Evolutionary conservation across 2,888 invertebrate genomes (phyloP).

Genomic region (Limnephilus lunatus): DNA sequence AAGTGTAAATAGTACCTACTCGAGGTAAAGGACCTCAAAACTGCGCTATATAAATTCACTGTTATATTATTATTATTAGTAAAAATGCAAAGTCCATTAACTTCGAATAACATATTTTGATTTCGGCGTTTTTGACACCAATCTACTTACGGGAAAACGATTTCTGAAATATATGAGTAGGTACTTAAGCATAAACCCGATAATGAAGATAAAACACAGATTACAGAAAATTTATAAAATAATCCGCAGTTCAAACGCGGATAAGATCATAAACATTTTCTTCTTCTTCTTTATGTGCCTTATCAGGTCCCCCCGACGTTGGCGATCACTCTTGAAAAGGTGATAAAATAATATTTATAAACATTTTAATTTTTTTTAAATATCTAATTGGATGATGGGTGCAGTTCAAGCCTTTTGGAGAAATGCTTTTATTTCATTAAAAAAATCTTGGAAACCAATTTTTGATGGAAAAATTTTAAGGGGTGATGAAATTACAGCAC

Average conservation of each 20-base stretch:
- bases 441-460: neutral
- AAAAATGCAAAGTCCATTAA: neutral
- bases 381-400: neutral
- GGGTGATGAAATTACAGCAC: neutral
- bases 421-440: neutral
- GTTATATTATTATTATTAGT: neutral
- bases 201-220: neutral
- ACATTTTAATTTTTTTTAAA: neutral
- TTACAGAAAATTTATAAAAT: neutral
- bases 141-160: neutral
- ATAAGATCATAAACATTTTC: neutral
- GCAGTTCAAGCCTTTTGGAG: neutral
- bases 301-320: no score
- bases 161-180: neutral
- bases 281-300: no score
- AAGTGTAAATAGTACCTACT: no score
- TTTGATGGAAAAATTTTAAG: neutral
- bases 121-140: neutral
- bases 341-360: no score
- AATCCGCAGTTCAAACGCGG: neutral
- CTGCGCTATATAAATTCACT: no score
- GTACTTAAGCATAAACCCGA: neutral
- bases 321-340: no score
- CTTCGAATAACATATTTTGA: neutral
- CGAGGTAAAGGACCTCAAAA: no score